These are phyloP conservation scores for Atta texana DNA, from an alignment of 1,140 invertebrate species.

Conservation along the genomic window DNA sequence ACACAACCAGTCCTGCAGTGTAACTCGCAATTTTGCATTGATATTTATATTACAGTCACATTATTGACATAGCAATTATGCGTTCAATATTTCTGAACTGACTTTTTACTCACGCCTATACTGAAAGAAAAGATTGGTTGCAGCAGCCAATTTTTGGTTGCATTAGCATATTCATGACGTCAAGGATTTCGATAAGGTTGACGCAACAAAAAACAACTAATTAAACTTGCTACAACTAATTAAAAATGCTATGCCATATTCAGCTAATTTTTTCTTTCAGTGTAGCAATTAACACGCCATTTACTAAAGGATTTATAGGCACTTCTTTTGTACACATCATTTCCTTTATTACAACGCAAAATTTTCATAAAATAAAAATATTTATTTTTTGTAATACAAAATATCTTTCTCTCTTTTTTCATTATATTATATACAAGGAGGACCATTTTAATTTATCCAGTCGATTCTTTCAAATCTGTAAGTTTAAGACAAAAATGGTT, in stretches of 20 bases:
- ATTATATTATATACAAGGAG: no score
- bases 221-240: no score
- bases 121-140: no score
- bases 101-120: background rate
- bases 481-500: no score
- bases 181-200: no score
- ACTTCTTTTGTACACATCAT: background rate
- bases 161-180: no score
- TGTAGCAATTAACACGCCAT: background rate
- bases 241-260: no score
- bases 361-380: background rate
- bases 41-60: background rate
- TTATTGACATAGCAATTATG: background rate
- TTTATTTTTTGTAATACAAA: background rate
- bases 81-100: background rate
- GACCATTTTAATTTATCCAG: background rate
- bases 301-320: background rate
- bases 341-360: background rate
- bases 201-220: no score
- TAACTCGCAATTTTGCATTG: conserved; percentile 9
- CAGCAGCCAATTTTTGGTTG: no score
- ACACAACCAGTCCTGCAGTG: background rate
- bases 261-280: no score
- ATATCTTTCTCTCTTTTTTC: no score
- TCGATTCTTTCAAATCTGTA: no score